Evolutionary conservation across 2,888 invertebrate genomes (phyloP).

Genomic region (Iphiclides podalirius): DNA sequence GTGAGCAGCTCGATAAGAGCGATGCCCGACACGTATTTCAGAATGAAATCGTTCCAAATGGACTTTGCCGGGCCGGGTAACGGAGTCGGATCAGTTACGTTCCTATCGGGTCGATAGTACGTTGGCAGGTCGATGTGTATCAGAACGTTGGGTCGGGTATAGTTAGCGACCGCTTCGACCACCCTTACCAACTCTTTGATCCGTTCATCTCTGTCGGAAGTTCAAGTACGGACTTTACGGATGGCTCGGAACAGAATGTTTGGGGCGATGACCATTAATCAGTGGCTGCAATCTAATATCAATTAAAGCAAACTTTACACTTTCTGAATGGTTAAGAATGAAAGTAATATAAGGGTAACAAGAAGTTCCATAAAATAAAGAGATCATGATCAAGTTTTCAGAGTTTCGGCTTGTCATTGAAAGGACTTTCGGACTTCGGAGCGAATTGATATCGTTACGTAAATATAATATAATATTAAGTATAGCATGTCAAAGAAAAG

Average conservation of each 20-base stretch:
- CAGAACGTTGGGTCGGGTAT: constrained; percentile 31
- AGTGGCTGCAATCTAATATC: too few relatives aligned
- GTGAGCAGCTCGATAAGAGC: constrained; percentile 30
- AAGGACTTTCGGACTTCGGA: too few relatives aligned
- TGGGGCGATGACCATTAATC: not conserved
- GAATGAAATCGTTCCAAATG: constrained; percentile 33
- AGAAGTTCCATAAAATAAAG: too few relatives aligned
- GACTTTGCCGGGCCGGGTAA: constrained; percentile 20
- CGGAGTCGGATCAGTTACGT: constrained; percentile 18
- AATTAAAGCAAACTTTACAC: too few relatives aligned
- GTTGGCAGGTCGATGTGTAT: constrained; percentile 38
- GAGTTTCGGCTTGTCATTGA: too few relatives aligned
- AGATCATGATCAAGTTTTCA: too few relatives aligned
- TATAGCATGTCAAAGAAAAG: too few relatives aligned
- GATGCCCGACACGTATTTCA: constrained; percentile 35
- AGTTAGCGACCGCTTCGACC: constrained; percentile 35
- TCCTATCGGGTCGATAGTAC: constrained; percentile 32
- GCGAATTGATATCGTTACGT: too few relatives aligned
- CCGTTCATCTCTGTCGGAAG: constrained; percentile 30
- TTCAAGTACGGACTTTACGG: constrained; percentile 25
- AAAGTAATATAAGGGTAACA: too few relatives aligned
- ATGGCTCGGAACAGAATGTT: constrained; percentile 29
- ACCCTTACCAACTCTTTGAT: constrained; percentile 32
- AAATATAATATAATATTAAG: too few relatives aligned
- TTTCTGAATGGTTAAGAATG: too few relatives aligned